Base-by-base conservation (phyloP, 2,888 invertebrate genomes). In the Sphinx pinastri region DNA sequence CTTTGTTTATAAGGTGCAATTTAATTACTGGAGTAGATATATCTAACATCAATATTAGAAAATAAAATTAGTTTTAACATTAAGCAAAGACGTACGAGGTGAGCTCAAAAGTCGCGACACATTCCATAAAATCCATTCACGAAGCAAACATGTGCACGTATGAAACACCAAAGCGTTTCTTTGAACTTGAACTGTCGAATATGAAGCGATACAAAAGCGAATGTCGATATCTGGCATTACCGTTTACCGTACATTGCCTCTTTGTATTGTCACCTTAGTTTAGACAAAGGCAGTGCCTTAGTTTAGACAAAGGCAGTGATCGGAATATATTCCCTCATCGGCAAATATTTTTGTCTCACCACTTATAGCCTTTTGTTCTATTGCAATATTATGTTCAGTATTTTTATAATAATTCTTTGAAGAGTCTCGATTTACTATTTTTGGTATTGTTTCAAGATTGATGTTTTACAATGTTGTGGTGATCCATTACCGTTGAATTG, bases 121-220 rank as follows among this genome's bases (percentile, higher is more conserved):
- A 38, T 38, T 38, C 38, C 0, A 16, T 7, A 55, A 16, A 16
- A 19, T 55, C 47, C 16, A 47, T 19, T 47, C n/a, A 45, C 16
- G 16, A 60, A 60, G 25, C 12, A 31, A 10, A 31, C 13, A 31
- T 38, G 19, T 57, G 47, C 19, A 7, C 19, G 47, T 49, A 63
- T 63, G 63, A 63, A 49, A 49, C 13, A 49, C 12, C 49, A 7
- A 63, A 63, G 19, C 47, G 49, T 16, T 63, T 49, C 19, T 49
- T 63, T 63, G 63, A 49, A 63, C 63, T 63, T 13, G 47, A 63
- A 63, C 63, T 49, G 19, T 63, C 63, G 63, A 49, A 63, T 49
- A 63, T 63, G 63, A 63, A 60, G 16, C 45, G 12, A 60, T 60
- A 47, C 47, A 60, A 45, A 49, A 63, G 63, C 13, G 19, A 49